These are phyloP conservation scores for Bombus terrestris DNA, from an alignment of 1,140 invertebrate genomes.

Conservation along the genomic window DNA sequence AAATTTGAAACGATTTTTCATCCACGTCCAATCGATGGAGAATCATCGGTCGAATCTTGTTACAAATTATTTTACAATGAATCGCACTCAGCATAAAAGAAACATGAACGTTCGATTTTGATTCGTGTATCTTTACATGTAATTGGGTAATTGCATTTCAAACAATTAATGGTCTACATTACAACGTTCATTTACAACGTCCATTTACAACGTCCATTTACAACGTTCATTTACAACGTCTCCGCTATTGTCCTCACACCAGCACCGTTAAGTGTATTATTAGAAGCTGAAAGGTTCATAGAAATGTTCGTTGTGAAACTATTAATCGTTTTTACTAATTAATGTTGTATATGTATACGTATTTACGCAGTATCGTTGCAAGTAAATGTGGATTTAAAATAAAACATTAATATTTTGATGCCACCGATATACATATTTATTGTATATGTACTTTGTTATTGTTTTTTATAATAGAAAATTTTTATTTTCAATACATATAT, in stretches of 20 bases:
- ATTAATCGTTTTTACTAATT: neutral
- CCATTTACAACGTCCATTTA: neutral
- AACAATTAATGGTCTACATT: neutral
- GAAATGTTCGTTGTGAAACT: neutral
- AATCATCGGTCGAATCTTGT: no score
- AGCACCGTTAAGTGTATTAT: neutral
- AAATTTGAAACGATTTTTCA: neutral
- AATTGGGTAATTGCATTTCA: neutral
- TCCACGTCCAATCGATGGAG: no score
- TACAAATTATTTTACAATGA: neutral
- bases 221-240: neutral
- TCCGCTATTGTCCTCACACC: neutral
- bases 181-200: no score
- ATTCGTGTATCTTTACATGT: neutral
- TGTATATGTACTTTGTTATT: neutral
- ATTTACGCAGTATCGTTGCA: neutral
- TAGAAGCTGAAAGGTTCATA: neutral
- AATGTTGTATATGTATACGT: no score
- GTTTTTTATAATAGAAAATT: neutral
- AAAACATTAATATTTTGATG: neutral
- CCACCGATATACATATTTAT: neutral
- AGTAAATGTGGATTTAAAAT: neutral
- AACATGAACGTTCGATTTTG: neutral
- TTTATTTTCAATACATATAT: neutral
- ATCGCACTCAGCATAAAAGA: neutral